Percentiles rank a stretch among this genome's conserved stretches.
Conservation (phyloP, 1,140 invertebrate genomes). For the Drosophila navojoa region DNA sequence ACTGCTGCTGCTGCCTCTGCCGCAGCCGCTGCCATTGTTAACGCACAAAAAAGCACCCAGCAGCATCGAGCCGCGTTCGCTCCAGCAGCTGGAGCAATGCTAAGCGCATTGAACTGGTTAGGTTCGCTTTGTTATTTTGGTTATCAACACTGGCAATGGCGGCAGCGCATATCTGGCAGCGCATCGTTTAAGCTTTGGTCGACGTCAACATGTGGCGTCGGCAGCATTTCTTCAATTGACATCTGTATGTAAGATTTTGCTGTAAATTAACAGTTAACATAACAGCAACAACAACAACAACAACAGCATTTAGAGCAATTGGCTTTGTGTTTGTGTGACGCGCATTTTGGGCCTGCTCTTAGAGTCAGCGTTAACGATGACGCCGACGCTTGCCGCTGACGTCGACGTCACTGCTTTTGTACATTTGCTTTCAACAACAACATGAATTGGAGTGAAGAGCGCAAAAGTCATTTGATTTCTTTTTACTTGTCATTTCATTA, state of each 20-base stretch:
- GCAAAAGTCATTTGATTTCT: conserved; percentile 17
- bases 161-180: conserved; percentile 24
- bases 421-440: background rate
- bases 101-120: conserved; percentile 78
- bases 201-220: conserved; percentile 6
- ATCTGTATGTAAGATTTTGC: conserved; percentile 18
- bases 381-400: background rate
- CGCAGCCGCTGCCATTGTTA: conserved; percentile 11
- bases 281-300: conserved; percentile 9
- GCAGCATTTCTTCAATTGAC: conserved; percentile 36
- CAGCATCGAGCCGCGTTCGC: background rate
- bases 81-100: conserved; percentile 33
- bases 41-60: conserved; percentile 39
- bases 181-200: conserved; percentile 36
- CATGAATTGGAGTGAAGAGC: background rate
- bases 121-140: conserved; percentile 58
- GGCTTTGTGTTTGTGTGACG: conserved; percentile 20
- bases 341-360: conserved; percentile 20
- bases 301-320: conserved; percentile 14
- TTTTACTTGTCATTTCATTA: conserved; percentile 34
- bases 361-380: conserved; percentile 10
- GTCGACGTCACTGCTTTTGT: conserved; percentile 1
- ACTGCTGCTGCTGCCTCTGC: conserved; percentile 1
- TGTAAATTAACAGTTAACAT: conserved; percentile 26
- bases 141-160: conserved; percentile 65